Conservation (phyloP, 1,140 invertebrate genomes). For the Drosophila kohkoa region DNA sequence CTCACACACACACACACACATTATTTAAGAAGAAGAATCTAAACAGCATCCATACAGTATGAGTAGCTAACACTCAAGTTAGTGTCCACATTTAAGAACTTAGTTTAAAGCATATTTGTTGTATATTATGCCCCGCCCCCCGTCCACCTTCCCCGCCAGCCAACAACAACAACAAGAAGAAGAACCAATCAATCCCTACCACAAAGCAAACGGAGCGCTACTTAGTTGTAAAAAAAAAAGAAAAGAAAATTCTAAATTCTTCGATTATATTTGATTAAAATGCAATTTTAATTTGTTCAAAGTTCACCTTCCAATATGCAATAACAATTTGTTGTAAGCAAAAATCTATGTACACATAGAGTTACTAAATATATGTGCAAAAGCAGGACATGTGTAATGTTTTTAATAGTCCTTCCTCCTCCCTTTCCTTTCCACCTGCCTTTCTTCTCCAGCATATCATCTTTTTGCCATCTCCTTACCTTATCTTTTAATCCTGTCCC, state of each 20-base stretch:
- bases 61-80: neutral
- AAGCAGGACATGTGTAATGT: slow-evolving; percentile 46
- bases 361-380: slow-evolving; percentile 41
- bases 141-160: neutral
- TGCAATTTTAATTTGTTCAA: slow-evolving; percentile 4
- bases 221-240: slow-evolving; percentile 29
- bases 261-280: neutral
- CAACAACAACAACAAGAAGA: neutral
- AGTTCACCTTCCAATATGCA: slow-evolving; percentile 27
- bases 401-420: slow-evolving; percentile 11
- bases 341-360: slow-evolving; percentile 21
- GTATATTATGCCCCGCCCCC: slow-evolving; percentile 12
- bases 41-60: slow-evolving; percentile 37
- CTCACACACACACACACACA: slow-evolving; percentile 12
- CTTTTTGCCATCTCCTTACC: neutral
- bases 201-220: slow-evolving; percentile 51
- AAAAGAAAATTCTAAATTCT: neutral
- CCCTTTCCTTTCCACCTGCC: neutral
- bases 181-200: neutral
- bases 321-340: slow-evolving; percentile 40
- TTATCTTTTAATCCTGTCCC: neutral
- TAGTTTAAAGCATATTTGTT: slow-evolving; percentile 36
- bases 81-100: slow-evolving; percentile 25
- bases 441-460: neutral
- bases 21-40: slow-evolving; percentile 50